Base-by-base conservation (phyloP, 2,888 invertebrate species). In the Conops quadrifasciatus region DNA sequence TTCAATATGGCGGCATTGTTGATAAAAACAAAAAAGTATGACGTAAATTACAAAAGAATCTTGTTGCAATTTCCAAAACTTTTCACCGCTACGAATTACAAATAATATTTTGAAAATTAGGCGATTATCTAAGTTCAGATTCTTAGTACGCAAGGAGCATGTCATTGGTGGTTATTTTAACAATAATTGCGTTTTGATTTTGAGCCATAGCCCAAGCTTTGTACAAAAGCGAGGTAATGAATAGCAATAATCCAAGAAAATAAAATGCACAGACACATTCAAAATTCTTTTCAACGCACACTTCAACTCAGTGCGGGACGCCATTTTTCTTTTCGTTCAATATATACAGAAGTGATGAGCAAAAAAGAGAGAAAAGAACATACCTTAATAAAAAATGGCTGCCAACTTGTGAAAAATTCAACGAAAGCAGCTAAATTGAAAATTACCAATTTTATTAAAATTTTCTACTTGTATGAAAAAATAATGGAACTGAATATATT, bases 111-210 rank as follows among this genome's bases (percentile, higher is more conserved):
- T n/a, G n/a, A 36, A 36, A 36, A 4, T 36, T 36, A 9, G 9
- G 36, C 36, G 9, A 7, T 36, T 36, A 4, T 7, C 9, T 36
- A 36, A 36, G 4, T 36, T 36, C 26, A 24, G 9, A 58, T 21
- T 13, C 7, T 64, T 36, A n/a, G n/a, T n/a, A 30, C 45, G 36
- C 36, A 36, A 28, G 16, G 80, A 80, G 81, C 82, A 81, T 78
- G 81, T 75, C 81, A 78, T 68, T 49, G 58, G 70, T 73, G 67
- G 73, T n/a, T n/a, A 64, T 36, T 56, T 21, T 66, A 36, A 36
- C 15, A 58, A 58, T 28, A 13, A 28, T 47, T 21, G 24, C n/a
- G 49, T 59, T 21, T 59, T 26, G 49, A 45, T 49, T 36, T 62
- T 30, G 15, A 47, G 19, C 43, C 30, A 3, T 30, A 47, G 19